Conservation (phyloP, 2,113 vertebrate genomes). For the Peromyscus polionotus region DNA sequence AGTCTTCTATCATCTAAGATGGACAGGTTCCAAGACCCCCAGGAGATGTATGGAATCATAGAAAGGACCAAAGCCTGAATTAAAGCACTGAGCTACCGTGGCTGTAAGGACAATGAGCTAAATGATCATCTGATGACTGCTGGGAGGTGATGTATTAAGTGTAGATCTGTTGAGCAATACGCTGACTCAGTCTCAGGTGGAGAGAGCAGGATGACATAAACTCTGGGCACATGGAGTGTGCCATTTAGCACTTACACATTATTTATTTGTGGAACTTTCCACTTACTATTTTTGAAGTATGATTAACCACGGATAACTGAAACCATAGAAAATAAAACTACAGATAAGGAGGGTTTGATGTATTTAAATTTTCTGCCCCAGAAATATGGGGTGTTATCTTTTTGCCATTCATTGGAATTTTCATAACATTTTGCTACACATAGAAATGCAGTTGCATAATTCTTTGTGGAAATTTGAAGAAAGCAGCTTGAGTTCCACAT, state of each 20-base stretch:
- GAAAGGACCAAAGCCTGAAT: neutral
- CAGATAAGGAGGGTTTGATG: neutral
- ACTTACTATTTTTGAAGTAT: neutral
- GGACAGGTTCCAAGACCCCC: neutral
- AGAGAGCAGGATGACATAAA: neutral
- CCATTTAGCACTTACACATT: neutral
- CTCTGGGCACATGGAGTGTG: neutral
- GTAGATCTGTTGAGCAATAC: neutral
- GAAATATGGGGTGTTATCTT: neutral
- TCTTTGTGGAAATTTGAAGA: neutral
- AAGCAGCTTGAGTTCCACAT: neutral
- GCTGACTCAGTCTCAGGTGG: neutral
- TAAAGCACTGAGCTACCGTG: neutral
- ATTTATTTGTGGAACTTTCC: neutral
- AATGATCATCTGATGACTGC: neutral
- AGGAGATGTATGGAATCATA: neutral
- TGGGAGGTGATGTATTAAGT: neutral
- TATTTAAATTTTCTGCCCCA: neutral
- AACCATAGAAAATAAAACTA: neutral
- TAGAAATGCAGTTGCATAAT: neutral
- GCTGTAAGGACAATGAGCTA: neutral
- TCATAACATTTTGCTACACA: neutral
- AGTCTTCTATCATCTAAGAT: neutral
- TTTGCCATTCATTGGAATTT: neutral
- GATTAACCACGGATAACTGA: neutral